Evolutionary conservation across 2,888 invertebrate genomes (phyloP).

Genomic region (Autographa pulchrina): DNA sequence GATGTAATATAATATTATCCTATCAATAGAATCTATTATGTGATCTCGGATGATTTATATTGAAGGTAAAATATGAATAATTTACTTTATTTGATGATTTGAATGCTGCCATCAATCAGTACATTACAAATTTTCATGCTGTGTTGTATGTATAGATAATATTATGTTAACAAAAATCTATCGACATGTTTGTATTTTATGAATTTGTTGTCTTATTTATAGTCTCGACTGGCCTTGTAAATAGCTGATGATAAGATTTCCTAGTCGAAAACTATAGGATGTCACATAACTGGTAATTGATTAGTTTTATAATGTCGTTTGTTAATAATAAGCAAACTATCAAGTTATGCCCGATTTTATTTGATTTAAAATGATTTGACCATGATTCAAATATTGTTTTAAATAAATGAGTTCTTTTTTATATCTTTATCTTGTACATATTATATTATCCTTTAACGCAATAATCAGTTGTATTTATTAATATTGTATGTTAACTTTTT

Average conservation of each 20-base stretch:
- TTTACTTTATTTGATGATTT: too few species aligned
- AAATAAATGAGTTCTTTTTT: not conserved
- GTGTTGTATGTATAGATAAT: too few species aligned
- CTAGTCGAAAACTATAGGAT: not conserved
- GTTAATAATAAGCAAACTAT: not conserved
- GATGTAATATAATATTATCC: not conserved
- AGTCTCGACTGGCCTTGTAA: not conserved
- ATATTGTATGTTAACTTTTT: too few species aligned
- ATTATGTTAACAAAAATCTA: too few species aligned
- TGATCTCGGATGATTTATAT: constrained; percentile 1
- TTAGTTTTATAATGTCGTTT: not conserved
- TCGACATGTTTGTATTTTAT: not conserved
- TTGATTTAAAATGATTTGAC: not conserved
- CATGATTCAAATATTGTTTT: not conserved
- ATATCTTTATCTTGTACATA: not conserved
- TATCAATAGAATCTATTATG: not conserved
- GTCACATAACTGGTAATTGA: not conserved
- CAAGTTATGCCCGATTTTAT: not conserved
- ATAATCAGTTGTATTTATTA: too few species aligned
- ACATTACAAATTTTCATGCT: too few species aligned
- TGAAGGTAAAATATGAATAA: not conserved
- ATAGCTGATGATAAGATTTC: not conserved
- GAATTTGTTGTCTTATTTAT: not conserved
- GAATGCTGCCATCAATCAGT: too few species aligned
- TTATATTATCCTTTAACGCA: too few species aligned